Evolutionary conservation across 30 jellyfish, hydroid and myxozoan genomes (phyloP).

Genomic region (Pseudorhiza aurosa): DNA sequence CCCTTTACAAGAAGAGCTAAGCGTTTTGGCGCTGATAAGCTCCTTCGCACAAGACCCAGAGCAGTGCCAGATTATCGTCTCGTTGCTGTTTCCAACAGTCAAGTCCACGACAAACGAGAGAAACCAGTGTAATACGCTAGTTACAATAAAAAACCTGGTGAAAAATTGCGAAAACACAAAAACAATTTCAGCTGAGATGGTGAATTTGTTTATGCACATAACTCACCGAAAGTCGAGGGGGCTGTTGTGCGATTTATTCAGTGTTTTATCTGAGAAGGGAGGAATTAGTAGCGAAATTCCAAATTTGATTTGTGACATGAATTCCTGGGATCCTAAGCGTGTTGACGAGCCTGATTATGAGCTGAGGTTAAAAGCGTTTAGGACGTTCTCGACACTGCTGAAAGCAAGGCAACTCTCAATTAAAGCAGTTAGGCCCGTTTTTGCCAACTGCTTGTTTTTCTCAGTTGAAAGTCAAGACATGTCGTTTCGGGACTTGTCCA

Average conservation of each 20-base stretch:
- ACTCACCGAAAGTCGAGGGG: slow-evolving; percentile 45
- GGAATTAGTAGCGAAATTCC: background rate
- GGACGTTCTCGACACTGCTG: slow-evolving; percentile 43
- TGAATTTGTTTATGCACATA: slow-evolving; percentile 53
- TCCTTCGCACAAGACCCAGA: slow-evolving; percentile 63
- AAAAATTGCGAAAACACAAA: slow-evolving; percentile 6
- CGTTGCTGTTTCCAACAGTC: slow-evolving; percentile 69
- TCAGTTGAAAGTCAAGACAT: slow-evolving; percentile 67
- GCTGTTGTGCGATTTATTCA: slow-evolving; percentile 70
- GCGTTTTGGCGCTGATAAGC: slow-evolving; percentile 78
- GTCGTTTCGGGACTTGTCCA: slow-evolving; percentile 87
- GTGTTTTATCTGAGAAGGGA: slow-evolving; percentile 1
- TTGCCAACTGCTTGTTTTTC: slow-evolving; percentile 58
- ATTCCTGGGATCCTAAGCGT: slow-evolving; percentile 84
- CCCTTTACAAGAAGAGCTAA: slow-evolving; percentile 46
- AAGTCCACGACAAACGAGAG: slow-evolving; percentile 44
- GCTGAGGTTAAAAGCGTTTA: slow-evolving; percentile 70
- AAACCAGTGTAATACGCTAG: slow-evolving; percentile 44
- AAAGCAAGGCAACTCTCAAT: slow-evolving; percentile 1
- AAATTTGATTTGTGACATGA: slow-evolving; percentile 47
- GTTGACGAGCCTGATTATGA: slow-evolving; percentile 92
- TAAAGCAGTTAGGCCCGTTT: slow-evolving; percentile 62
- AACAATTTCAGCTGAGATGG: slow-evolving; percentile 18
- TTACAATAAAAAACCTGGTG: slow-evolving; percentile 62
- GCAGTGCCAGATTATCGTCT: slow-evolving; percentile 67